phyloP scores from a whole-genome alignment of 37 sponge, comb jelly and placozoan species.

The Oscarella lobularis region DNA sequence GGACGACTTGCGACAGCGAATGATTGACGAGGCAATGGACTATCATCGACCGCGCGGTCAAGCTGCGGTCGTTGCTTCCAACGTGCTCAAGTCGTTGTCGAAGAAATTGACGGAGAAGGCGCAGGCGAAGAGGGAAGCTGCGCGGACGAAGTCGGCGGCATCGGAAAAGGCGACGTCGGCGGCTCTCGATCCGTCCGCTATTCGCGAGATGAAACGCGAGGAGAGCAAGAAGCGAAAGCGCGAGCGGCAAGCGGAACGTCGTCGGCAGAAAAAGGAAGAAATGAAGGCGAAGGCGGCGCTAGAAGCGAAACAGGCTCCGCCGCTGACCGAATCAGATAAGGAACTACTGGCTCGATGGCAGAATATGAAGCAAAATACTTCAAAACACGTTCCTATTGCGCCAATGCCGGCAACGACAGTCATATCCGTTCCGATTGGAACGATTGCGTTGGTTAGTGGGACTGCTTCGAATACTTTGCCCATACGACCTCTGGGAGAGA shows the following conservation, averaged over 20 bases:
- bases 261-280: neutral
- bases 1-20: conserved; percentile 44
- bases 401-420: neutral
- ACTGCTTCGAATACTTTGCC: neutral
- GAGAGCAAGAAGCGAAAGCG: neutral
- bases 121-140: neutral
- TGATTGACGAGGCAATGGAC: conserved; percentile 53
- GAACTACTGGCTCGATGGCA: neutral
- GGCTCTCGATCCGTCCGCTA: neutral
- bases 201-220: neutral
- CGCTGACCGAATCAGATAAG: neutral
- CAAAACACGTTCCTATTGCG: neutral
- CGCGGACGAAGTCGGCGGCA: neutral
- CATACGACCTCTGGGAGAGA: neutral
- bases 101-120: neutral
- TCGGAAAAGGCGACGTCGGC: neutral
- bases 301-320: neutral
- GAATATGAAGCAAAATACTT: neutral
- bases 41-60: conserved; percentile 43
- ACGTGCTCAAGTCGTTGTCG: neutral
- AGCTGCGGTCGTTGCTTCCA: neutral
- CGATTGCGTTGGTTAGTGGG: neutral
- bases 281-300: neutral
- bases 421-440: neutral
- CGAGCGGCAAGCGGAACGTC: neutral